A percentile compares a stretch with the other conserved stretches of the same genome.
Evolutionary conservation across 2,888 invertebrate genomes (phyloP).

Genomic region (Melolontha melolontha): DNA sequence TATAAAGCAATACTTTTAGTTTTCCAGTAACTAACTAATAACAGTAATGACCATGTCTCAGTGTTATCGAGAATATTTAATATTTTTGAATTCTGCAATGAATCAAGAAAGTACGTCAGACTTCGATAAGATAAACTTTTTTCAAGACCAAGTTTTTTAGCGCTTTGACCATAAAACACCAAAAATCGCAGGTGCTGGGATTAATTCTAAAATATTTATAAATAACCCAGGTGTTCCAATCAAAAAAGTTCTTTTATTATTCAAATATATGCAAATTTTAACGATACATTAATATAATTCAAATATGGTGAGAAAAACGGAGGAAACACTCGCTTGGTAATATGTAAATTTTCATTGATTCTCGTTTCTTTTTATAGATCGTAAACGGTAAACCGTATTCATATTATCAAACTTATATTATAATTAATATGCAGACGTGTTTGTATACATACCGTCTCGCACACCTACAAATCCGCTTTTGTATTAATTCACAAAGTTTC

Average conservation of each 20-base stretch:
- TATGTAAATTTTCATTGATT: constrained; percentile 27
- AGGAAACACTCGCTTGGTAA: constrained; percentile 1
- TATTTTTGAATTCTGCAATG: background rate
- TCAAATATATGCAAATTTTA: constrained; percentile 25
- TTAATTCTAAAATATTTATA: constrained; percentile 24
- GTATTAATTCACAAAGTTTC: no score
- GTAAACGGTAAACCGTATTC: constrained; percentile 13
- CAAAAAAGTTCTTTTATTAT: constrained; percentile 21
- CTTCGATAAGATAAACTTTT: background rate
- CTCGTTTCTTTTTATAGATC: constrained; percentile 6
- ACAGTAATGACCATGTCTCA: no score
- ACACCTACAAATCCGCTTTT: no score
- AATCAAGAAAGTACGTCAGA: background rate
- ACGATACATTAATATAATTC: constrained; percentile 4
- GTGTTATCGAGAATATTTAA: background rate
- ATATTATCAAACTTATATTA: background rate
- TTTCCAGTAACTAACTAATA: no score
- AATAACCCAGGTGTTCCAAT: constrained; percentile 30
- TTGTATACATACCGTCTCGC: background rate
- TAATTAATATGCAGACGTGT: constrained; percentile 5
- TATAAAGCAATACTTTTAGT: no score
- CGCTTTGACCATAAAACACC: constrained; percentile 15
- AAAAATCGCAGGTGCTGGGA: constrained; percentile 30
- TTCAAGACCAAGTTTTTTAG: background rate
- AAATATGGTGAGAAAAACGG: background rate